Percentiles rank a stretch among this genome's conserved stretches.
These are phyloP conservation scores for Trichoplusia ni DNA, from an alignment of 1,140 invertebrate species.

Conservation along the genomic window DNA sequence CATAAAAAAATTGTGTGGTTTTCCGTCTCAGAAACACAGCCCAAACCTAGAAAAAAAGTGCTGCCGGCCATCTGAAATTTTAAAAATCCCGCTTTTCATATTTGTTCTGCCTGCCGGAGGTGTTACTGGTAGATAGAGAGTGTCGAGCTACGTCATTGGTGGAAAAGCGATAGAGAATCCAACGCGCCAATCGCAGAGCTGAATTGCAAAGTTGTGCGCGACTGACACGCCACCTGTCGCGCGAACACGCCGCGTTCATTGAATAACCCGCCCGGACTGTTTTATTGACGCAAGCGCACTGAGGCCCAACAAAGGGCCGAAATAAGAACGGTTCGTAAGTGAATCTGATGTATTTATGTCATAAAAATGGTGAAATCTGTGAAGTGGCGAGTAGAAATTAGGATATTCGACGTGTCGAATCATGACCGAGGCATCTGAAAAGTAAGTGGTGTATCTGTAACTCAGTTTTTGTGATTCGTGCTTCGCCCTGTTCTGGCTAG, in stretches of 20 bases:
- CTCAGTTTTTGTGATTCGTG: constrained; percentile 57
- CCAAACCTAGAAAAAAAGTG: constrained; percentile 21
- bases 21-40: background rate
- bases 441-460: constrained; percentile 81
- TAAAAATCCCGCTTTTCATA: constrained; percentile 41
- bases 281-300: constrained; percentile 77
- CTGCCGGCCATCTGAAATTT: constrained; percentile 34
- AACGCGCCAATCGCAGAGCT: constrained; percentile 51
- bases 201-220: constrained; percentile 50
- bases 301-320: constrained; percentile 80
- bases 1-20: constrained; percentile 10
- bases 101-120: constrained; percentile 7
- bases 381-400: constrained; percentile 86
- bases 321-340: constrained; percentile 75
- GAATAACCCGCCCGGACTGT: constrained; percentile 75
- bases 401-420: constrained; percentile 86
- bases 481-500: constrained; percentile 69
- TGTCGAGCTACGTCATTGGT: constrained; percentile 56
- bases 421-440: constrained; percentile 89
- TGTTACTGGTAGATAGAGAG: constrained; percentile 49
- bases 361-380: constrained; percentile 87
- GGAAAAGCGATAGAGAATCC: constrained; percentile 35
- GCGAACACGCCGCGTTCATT: constrained; percentile 67
- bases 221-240: constrained; percentile 74
- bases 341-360: constrained; percentile 85